Percentiles rank a stretch among this genome's conserved stretches.
These are phyloP conservation scores for Ectropis grisescens DNA, from an alignment of 1,140 invertebrate species.

Conservation along the genomic window DNA sequence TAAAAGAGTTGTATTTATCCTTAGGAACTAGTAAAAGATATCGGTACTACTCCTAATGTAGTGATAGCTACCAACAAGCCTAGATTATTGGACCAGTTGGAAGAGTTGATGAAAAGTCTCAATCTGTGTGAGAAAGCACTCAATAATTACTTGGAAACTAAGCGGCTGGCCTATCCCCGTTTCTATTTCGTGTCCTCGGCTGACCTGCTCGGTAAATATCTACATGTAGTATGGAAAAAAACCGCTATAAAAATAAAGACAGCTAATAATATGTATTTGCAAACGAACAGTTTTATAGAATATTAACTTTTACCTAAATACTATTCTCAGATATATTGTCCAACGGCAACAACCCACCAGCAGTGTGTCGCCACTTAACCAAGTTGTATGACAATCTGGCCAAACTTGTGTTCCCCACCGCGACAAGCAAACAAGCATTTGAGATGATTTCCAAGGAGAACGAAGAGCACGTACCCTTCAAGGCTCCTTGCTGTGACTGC, in stretches of 20 bases:
- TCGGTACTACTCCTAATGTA: slow-evolving; percentile 79
- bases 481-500: slow-evolving; percentile 81
- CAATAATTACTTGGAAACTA: slow-evolving; percentile 96
- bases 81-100: slow-evolving; percentile 81
- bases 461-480: slow-evolving; percentile 81
- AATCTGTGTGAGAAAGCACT: slow-evolving; percentile 94
- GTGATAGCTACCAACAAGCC: slow-evolving; percentile 87
- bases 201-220: slow-evolving; percentile 79
- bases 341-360: slow-evolving; percentile 93
- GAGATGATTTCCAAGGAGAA: slow-evolving; percentile 93
- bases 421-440: slow-evolving; percentile 75
- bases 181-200: slow-evolving; percentile 97
- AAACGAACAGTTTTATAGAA: no score
- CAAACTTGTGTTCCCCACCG: slow-evolving; percentile 78
- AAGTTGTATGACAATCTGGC: slow-evolving; percentile 95
- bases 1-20: no score
- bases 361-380: slow-evolving; percentile 88
- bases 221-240: no score
- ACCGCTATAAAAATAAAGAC: no score
- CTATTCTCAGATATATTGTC: slow-evolving; percentile 85
- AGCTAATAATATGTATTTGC: no score
- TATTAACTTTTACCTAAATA: no score
- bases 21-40: slow-evolving; percentile 70
- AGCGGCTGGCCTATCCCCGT: slow-evolving; percentile 91
- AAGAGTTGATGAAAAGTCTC: slow-evolving; percentile 81